A percentile compares a stretch with the other conserved stretches of the same genome.
Evolutionary conservation across 92 coral and sea anemone species (phyloP).

Genomic region (Anthopleura xanthogrammica): DNA sequence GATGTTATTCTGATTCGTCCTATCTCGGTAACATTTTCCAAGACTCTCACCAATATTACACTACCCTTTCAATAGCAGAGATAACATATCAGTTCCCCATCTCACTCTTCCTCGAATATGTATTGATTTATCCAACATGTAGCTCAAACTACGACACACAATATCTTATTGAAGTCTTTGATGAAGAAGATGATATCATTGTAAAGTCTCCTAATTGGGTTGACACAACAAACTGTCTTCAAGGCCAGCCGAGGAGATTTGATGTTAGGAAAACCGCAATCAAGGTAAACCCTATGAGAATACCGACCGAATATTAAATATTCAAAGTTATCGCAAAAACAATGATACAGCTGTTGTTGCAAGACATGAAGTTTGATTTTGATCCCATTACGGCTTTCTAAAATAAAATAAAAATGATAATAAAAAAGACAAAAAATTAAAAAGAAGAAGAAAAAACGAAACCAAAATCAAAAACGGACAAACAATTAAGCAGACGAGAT

Average conservation of each 20-base stretch:
- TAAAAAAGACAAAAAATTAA: too few relatives aligned
- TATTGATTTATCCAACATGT: constrained; percentile 85
- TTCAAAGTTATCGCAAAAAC: too few relatives aligned
- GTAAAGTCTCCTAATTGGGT: constrained; percentile 64
- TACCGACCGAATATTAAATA: too few relatives aligned
- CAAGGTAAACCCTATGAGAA: constrained; percentile 56
- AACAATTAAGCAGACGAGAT: too few relatives aligned
- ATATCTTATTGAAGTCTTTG: constrained; percentile 56
- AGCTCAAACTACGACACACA: constrained; percentile 42
- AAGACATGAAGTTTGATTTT: too few relatives aligned
- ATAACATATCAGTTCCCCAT: constrained; percentile 77
- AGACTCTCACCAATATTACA: constrained; percentile 20
- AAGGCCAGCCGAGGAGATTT: constrained; percentile 73
- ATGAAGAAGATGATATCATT: constrained; percentile 22
- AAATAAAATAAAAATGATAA: too few relatives aligned
- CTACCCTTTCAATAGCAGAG: constrained; percentile 49
- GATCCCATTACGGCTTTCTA: too few relatives aligned
- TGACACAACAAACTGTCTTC: constrained; percentile 65
- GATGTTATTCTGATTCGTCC: constrained; percentile 19
- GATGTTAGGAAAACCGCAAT: constrained; percentile 54
- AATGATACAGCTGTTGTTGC: too few relatives aligned
- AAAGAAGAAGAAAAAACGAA: too few relatives aligned
- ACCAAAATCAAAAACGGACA: too few relatives aligned
- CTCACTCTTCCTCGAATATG: constrained; percentile 67
- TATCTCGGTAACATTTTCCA: constrained; percentile 52